Evolutionary conservation across 2,888 invertebrate genomes (phyloP), one percentile per base, ranked within the genome.

Genomic region (Nemotelus pantherinus): DNA sequence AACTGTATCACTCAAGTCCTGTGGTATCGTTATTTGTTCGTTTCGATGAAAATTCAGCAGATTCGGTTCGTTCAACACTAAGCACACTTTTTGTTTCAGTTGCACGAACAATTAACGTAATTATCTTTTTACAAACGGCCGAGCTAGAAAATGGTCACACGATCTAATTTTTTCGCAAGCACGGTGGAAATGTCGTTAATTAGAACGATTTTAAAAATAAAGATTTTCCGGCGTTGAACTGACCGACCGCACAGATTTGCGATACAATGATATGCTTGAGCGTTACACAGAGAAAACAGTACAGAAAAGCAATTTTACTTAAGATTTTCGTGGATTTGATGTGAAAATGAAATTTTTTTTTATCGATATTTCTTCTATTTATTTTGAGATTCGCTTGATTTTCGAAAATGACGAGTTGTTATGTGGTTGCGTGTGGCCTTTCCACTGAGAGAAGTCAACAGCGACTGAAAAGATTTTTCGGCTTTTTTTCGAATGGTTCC

Each of bases 391-490:
- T 74, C 74, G 74, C n/a, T 43, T 48, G 55, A 10, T 63, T 74
- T 74, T 74, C 74, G 74, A 74, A 7, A 63, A 43, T 3, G 43
- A 7, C 25, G 39, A 10, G 45, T 48, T 45, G 70, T 43, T 55
- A 63, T 39, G 45, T 47, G 25, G 63, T 80, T 79, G 77, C 80
- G 80, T 81, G 80, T 78, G 80, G 78, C 79, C 80, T 81, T 80
- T 81, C 77, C 81, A 80, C 80, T 58, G 74, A 77, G 79, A 81
- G 80, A 81, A 81, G 79, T 81, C 80, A 80, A 80, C 80, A 81
- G 79, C 80, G 80, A 81, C 81, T 81, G 67, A 71, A 77, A 53
- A 10, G 5, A 77, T 77, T 80, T 78, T 25, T 9, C 47, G 48
- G 65, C 57, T 65, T 57, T 53, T 76, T 53, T 70, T 70, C 25